phyloP scores from a whole-genome alignment of 2,888 invertebrate genomes.

The Caenorhabditis sp. region DNA sequence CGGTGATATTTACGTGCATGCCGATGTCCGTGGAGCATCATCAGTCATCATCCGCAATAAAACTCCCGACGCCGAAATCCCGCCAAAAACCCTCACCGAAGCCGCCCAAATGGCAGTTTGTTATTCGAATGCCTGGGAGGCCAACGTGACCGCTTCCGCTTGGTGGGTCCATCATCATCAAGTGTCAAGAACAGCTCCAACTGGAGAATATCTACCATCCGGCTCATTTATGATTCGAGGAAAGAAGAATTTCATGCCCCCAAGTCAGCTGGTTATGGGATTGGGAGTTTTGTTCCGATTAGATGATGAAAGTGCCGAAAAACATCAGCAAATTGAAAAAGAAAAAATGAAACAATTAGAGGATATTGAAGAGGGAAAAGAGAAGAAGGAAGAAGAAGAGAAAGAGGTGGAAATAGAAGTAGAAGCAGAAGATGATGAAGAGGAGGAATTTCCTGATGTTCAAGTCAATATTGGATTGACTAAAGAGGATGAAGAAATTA shows the following conservation, averaged over 20 bases:
- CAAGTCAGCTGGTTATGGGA: conserved; percentile 89
- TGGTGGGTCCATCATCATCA: conserved; percentile 97
- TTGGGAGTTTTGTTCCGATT: conserved; percentile 89
- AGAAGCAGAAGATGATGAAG: conserved; percentile 70
- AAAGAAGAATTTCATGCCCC: conserved; percentile 94
- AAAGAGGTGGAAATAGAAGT: conserved; percentile 61
- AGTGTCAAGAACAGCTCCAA: conserved; percentile 90
- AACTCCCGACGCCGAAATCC: conserved; percentile 74
- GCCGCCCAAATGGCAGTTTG: conserved; percentile 90
- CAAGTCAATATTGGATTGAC: conserved; percentile 59
- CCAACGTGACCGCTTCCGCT: conserved; percentile 90
- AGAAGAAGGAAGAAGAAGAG: conserved; percentile 61
- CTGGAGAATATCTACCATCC: conserved; percentile 94
- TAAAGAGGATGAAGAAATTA: conserved; percentile 18
- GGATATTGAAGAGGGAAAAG: conserved; percentile 46
- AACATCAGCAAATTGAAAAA: conserved; percentile 72
- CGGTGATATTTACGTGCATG: conserved; percentile 93
- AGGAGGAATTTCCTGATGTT: conserved; percentile 73
- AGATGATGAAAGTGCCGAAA: conserved; percentile 86
- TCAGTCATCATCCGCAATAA: conserved; percentile 76
- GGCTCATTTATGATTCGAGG: conserved; percentile 92
- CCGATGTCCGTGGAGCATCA: conserved; percentile 89
- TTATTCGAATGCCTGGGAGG: conserved; percentile 97
- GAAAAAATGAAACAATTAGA: conserved; percentile 37
- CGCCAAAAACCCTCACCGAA: conserved; percentile 94